Base-by-base conservation (phyloP, 2,113 vertebrate genomes). In the Nipponia nippon region DNA sequence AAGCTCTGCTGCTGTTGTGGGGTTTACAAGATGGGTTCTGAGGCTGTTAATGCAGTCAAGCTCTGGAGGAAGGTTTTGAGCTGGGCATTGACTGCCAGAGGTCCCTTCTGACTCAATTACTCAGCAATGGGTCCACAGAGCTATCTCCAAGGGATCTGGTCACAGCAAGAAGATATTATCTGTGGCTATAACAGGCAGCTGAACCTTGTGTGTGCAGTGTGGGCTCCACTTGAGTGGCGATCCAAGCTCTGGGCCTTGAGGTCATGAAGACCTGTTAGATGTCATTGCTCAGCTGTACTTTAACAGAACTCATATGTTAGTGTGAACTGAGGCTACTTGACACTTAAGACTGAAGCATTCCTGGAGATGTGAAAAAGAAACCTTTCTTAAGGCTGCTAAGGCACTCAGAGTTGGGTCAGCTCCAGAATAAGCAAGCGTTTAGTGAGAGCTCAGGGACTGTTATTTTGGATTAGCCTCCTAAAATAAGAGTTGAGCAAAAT, bases 81-180 rank as follows among this genome's bases (percentile, higher is more conserved):
- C 6, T 49, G 42, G 12, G 7, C 22, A 4, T 18, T 34, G 70
- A 6, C 13, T 70, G 72, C 44, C 66, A 66, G 66, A 34, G 67
- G 34, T 65, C 75, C 9, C 7, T 75, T 52, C 27, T 23, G 36
- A 29, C 42, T 36, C 32, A 5, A 1, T 49, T n/a, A 10, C 38
- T 75, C 6, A 6, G 20, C 10, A 17, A 17, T 15, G 29, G 27
- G 13, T 12, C 14, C 34, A 12, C 18, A 15, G 30, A 62, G 40
- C 26, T 26, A 2, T 17, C n/a, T 40, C 15, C 1, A 1, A 49
- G 34, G 5, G 23, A 9, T 47, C 29, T 75, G 40, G 21, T 49
- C 47, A 3, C 27, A 19, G 30, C 0, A 0, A 49, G 40, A 2
- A 38, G 42, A 1, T 42, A 3, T 26, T 72, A 13, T 7, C 27